Evolutionary conservation across 2,113 vertebrate species (phyloP).

Genomic region (Rattus rattus): DNA sequence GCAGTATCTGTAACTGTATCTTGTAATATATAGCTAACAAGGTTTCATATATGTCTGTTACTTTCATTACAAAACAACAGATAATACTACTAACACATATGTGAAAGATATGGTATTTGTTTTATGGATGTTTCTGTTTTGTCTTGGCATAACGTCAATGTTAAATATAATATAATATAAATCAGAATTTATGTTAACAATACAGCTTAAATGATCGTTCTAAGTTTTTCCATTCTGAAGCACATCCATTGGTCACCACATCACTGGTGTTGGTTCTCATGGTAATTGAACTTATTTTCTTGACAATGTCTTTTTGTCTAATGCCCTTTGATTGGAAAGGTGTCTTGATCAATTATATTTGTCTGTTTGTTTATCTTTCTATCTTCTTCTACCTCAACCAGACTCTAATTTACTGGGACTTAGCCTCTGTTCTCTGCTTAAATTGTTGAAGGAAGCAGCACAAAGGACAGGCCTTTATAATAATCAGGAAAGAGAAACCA

Average conservation of each 20-base stretch:
- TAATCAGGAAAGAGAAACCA: background rate
- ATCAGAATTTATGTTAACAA: background rate
- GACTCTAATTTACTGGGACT: background rate
- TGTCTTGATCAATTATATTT: background rate
- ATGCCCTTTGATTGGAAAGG: background rate
- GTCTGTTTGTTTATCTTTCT: background rate
- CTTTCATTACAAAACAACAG: background rate
- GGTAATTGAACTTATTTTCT: background rate
- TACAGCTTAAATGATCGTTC: background rate
- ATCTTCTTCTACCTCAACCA: background rate
- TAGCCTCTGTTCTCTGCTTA: background rate
- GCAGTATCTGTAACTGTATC: background rate
- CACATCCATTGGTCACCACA: background rate
- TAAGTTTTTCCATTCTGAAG: background rate
- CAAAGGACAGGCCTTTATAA: background rate
- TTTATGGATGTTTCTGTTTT: background rate
- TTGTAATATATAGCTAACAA: background rate
- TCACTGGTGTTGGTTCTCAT: background rate
- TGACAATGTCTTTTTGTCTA: background rate
- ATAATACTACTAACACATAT: background rate
- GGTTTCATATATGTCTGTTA: background rate
- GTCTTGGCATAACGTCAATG: background rate
- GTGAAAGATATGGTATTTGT: background rate
- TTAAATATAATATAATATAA: too few species aligned
- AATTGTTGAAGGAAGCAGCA: background rate